A percentile compares a stretch with the other conserved stretches of the same genome.
These are phyloP conservation scores for Bicyclus anynana DNA, from an alignment of 1,140 invertebrate species.

Conservation along the genomic window DNA sequence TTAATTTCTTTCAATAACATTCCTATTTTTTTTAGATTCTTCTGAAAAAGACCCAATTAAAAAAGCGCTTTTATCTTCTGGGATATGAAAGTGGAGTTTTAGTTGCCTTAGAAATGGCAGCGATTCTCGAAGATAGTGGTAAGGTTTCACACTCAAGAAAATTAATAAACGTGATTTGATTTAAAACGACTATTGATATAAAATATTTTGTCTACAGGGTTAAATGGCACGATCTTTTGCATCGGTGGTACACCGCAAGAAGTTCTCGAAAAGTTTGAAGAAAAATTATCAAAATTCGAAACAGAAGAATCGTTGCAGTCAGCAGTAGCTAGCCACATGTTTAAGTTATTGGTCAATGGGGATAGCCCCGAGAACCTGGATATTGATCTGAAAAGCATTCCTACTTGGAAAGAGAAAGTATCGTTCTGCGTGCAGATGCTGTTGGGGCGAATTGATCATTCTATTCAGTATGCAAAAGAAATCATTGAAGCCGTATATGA, in stretches of 20 bases:
- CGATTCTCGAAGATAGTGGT: constrained; percentile 52
- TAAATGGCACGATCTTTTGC: constrained; percentile 49
- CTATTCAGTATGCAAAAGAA: constrained; percentile 45
- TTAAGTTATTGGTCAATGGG: constrained; percentile 29
- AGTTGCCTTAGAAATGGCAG: constrained; percentile 51
- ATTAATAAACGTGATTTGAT: too few species aligned
- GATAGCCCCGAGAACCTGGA: constrained; percentile 13
- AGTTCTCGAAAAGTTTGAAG: constrained; percentile 28
- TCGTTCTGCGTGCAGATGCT: constrained; percentile 31
- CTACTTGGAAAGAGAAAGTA: constrained; percentile 41
- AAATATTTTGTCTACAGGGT: constrained; percentile 30
- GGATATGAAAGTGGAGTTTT: constrained; percentile 51
- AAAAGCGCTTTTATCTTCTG: constrained; percentile 43
- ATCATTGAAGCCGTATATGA: constrained; percentile 36
- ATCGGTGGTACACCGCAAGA: constrained; percentile 42
- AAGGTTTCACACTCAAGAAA: too few species aligned
- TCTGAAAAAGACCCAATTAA: constrained; percentile 35
- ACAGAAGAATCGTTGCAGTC: constrained; percentile 38
- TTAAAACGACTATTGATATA: too few species aligned
- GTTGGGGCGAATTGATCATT: constrained; percentile 36
- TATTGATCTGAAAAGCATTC: constrained; percentile 2
- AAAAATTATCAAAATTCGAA: constrained; percentile 30
- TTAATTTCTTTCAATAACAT: too few species aligned
- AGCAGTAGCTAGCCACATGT: constrained; percentile 39
- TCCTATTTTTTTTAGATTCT: constrained; percentile 28